phyloP scores from a whole-genome alignment of 92 coral and sea anemone species.

The Zoanthus sansibaricus region DNA sequence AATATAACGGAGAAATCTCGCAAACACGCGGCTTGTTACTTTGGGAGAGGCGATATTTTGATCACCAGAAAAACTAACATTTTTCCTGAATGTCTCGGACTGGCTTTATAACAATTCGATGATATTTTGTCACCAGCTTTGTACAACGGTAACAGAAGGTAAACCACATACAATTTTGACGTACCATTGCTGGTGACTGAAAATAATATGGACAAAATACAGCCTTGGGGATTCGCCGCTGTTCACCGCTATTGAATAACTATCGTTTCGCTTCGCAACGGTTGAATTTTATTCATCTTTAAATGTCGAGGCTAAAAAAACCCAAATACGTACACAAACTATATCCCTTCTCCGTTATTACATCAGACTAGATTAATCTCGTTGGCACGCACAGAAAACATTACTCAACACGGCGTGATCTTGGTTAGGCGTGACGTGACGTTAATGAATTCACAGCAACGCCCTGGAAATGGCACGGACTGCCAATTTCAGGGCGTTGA shows the following conservation, averaged over 20 bases:
- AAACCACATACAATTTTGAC: constrained; percentile 25
- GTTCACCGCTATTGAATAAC: constrained; percentile 20
- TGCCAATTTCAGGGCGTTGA: constrained; percentile 35
- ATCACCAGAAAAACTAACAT: constrained; percentile 17
- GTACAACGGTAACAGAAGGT: constrained; percentile 30
- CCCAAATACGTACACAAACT: constrained; percentile 26
- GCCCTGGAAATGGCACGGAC: constrained; percentile 24
- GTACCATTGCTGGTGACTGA: constrained; percentile 35
- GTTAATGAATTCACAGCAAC: constrained; percentile 33
- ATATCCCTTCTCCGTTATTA: constrained; percentile 26
- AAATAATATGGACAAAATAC: constrained; percentile 29
- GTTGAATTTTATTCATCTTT: constrained; percentile 32
- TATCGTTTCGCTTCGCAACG: constrained; percentile 32
- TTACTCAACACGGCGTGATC: constrained; percentile 38
- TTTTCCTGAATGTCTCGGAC: constrained; percentile 31
- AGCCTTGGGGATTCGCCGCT: constrained; percentile 34
- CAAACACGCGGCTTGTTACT: constrained; percentile 16
- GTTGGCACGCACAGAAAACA: constrained; percentile 31
- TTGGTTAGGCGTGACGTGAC: constrained; percentile 36
- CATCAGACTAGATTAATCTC: constrained; percentile 33
- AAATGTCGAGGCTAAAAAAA: constrained; percentile 22
- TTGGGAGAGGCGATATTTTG: constrained; percentile 16
- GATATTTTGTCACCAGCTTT: constrained; percentile 13
- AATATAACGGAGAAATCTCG: too few species aligned
- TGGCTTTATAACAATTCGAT: constrained; percentile 19